A percentile compares a stretch with the other conserved stretches of the same genome.
These are phyloP conservation scores for Trematomus loennbergii DNA, from an alignment of 2,113 vertebrate genomes.

Conservation along the genomic window DNA sequence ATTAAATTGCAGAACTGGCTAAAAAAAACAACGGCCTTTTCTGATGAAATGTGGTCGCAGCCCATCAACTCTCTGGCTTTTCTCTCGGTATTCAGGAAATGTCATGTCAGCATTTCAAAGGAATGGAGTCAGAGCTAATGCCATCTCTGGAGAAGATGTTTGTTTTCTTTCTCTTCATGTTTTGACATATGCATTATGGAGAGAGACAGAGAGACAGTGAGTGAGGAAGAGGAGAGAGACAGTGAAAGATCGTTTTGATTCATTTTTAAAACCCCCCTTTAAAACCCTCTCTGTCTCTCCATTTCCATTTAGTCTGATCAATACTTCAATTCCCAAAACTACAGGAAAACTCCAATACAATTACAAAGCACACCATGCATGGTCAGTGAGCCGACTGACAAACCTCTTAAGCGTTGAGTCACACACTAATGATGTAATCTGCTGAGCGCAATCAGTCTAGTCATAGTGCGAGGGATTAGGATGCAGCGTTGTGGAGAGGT, in stretches of 20 bases:
- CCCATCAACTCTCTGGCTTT: slow-evolving; percentile 24
- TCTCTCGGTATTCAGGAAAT: slow-evolving; percentile 37
- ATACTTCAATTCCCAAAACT: not conserved
- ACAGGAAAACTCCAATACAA: slow-evolving; percentile 14
- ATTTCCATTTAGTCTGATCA: slow-evolving; percentile 18
- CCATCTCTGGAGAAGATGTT: slow-evolving; percentile 30
- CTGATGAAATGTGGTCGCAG: slow-evolving; percentile 30
- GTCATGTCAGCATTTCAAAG: slow-evolving; percentile 45
- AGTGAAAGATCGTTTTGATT: slow-evolving; percentile 24
- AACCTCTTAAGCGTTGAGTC: slow-evolving; percentile 50
- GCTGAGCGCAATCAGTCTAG: slow-evolving; percentile 62
- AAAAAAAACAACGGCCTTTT: slow-evolving; percentile 23
- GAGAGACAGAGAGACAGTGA: slow-evolving; percentile 7
- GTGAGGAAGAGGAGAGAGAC: slow-evolving; percentile 1
- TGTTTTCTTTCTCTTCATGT: slow-evolving; percentile 14
- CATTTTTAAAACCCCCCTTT: slow-evolving; percentile 13
- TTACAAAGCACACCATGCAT: slow-evolving; percentile 10
- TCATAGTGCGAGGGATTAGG: slow-evolving; percentile 59
- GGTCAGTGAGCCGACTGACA: slow-evolving; percentile 26
- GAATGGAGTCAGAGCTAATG: slow-evolving; percentile 44
- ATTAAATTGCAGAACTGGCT: slow-evolving; percentile 27
- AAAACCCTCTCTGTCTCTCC: slow-evolving; percentile 13
- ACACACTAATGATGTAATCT: slow-evolving; percentile 70
- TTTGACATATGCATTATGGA: not conserved
- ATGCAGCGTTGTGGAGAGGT: slow-evolving; percentile 44